These are phyloP conservation scores for Balaeniceps rex DNA, from an alignment of 2,113 vertebrate genomes.

Conservation along the genomic window DNA sequence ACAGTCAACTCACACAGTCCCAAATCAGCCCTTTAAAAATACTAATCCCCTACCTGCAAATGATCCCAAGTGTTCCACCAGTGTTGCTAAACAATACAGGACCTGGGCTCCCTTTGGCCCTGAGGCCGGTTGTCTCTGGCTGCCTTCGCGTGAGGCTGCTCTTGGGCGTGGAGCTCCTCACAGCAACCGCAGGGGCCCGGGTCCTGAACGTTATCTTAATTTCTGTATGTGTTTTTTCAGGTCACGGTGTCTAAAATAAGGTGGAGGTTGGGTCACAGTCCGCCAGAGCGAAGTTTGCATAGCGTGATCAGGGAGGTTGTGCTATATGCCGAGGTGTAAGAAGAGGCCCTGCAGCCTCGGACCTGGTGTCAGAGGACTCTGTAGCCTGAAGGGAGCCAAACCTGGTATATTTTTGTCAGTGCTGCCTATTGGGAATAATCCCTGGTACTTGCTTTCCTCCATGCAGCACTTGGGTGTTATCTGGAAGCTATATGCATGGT, in stretches of 20 bases:
- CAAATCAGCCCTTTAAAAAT: background rate
- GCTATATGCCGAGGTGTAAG: background rate
- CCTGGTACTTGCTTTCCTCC: background rate
- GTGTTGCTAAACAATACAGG: background rate
- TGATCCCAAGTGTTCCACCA: background rate
- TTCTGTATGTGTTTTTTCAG: background rate
- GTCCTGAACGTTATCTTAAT: background rate
- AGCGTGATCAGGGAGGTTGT: background rate
- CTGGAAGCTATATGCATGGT: background rate
- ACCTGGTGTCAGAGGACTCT: background rate
- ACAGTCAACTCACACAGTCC: background rate
- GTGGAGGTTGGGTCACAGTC: background rate
- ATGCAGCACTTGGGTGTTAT: background rate
- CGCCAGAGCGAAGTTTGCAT: background rate
- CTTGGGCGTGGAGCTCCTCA: background rate
- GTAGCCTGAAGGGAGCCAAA: background rate
- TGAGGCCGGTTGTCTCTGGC: accelerated
- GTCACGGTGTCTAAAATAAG: background rate
- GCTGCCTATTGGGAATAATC: background rate
- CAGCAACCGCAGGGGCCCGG: too few species aligned
- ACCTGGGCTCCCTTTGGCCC: background rate
- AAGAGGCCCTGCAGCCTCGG: background rate
- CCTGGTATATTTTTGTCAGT: background rate
- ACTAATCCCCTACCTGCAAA: background rate
- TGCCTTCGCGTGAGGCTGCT: background rate